These are phyloP conservation scores for Streptopelia turtur DNA, from an alignment of 2,797 vertebrate genomes.

Conservation along the genomic window DNA sequence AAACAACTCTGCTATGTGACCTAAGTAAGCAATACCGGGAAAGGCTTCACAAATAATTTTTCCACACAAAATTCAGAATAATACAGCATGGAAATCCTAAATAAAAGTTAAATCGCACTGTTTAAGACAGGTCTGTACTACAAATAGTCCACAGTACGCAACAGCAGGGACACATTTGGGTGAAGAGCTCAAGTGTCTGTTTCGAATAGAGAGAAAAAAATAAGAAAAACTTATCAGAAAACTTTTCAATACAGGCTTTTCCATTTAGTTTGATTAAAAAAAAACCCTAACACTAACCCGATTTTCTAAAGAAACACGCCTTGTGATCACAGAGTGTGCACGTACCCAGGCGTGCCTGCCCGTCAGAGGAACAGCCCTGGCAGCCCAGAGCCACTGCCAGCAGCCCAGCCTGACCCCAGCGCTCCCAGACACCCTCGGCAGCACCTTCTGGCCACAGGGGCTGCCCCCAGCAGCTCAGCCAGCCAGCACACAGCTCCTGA, in stretches of 20 bases:
- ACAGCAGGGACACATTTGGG: background rate
- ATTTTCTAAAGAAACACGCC: background rate
- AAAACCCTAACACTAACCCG: background rate
- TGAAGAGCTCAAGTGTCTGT: background rate
- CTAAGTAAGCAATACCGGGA: background rate
- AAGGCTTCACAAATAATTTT: background rate
- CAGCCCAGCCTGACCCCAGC: background rate
- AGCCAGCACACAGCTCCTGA: rapidly evolving
- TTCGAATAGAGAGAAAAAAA: background rate
- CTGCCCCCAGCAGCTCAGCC: too few relatives aligned
- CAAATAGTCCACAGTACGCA: background rate
- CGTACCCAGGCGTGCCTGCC: rapidly evolving
- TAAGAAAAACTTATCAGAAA: background rate
- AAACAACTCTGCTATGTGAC: background rate
- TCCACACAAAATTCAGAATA: background rate
- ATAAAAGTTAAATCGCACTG: background rate
- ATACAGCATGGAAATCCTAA: background rate
- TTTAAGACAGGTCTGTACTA: background rate
- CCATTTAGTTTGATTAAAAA: background rate
- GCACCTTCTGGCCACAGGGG: background rate
- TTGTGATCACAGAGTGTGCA: background rate
- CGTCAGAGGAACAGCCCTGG: background rate
- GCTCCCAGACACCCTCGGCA: background rate
- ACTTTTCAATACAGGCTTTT: background rate
- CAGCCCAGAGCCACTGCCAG: background rate